These are phyloP conservation scores for Sinocyclocheilus anophthalmus DNA, from an alignment of 2,113 vertebrate species.

Conservation along the genomic window DNA sequence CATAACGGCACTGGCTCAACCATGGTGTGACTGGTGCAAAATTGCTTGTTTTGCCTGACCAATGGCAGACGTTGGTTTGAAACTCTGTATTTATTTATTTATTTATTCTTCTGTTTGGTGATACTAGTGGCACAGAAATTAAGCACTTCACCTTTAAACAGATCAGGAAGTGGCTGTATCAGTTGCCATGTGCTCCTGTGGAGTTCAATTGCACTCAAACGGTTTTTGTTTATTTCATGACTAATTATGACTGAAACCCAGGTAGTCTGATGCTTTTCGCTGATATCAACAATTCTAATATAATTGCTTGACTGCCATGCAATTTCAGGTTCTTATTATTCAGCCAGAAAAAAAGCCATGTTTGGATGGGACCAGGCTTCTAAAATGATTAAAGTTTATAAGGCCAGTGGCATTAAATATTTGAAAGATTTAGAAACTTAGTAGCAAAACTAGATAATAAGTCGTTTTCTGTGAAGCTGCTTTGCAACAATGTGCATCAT, in stretches of 20 bases:
- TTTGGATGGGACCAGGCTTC: neutral
- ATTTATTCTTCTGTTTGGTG: neutral
- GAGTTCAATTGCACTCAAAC: neutral
- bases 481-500: neutral
- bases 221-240: constrained; percentile 4
- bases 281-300: neutral
- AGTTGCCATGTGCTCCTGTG: neutral
- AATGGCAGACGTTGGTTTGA: neutral
- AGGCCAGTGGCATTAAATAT: neutral
- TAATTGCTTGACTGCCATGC: neutral
- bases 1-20: neutral
- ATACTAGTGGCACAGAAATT: neutral
- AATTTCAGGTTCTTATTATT: neutral
- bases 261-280: neutral
- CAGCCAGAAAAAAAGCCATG: neutral
- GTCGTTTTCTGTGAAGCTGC: no score
- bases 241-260: neutral
- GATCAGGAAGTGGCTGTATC: neutral
- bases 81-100: neutral
- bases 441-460: neutral
- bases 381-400: neutral
- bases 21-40: neutral
- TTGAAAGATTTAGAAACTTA: neutral
- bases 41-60: neutral
- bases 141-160: neutral